phyloP scores from a whole-genome alignment of 2,888 invertebrate genomes.

The Smittia sp. region DNA sequence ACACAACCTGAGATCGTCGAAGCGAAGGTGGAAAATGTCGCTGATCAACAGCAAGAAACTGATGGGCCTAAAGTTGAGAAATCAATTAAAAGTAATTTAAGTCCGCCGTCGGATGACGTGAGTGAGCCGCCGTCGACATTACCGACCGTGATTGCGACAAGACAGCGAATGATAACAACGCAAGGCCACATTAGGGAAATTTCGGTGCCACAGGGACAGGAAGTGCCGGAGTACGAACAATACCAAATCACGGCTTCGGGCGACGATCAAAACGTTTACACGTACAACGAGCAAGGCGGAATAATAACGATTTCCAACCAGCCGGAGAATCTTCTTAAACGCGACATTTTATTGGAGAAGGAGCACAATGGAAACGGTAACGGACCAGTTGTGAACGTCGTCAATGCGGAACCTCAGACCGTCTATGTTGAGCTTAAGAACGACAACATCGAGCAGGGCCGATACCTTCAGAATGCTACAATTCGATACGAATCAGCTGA shows the following conservation, averaged over 20 bases:
- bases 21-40: constrained; percentile 26
- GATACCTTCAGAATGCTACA: constrained; percentile 26
- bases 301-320: constrained; percentile 33
- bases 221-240: constrained; percentile 40
- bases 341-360: constrained; percentile 38
- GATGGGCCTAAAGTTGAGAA: neutral
- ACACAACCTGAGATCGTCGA: constrained; percentile 34
- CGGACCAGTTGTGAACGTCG: constrained; percentile 22
- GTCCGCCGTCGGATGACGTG: constrained; percentile 30
- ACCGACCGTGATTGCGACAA: constrained; percentile 47
- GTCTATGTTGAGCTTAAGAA: constrained; percentile 41
- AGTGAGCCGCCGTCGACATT: constrained; percentile 42
- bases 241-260: constrained; percentile 40
- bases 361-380: neutral
- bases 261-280: constrained; percentile 41
- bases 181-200: constrained; percentile 49
- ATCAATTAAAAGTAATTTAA: constrained; percentile 6
- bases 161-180: constrained; percentile 51
- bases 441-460: constrained; percentile 12
- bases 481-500: constrained; percentile 39
- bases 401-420: constrained; percentile 34
- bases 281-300: constrained; percentile 28
- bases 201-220: constrained; percentile 28
- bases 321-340: constrained; percentile 24
- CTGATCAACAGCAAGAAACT: constrained; percentile 15